phyloP scores from a whole-genome alignment of 2,888 invertebrate species.

The Prosapia bicincta region DNA sequence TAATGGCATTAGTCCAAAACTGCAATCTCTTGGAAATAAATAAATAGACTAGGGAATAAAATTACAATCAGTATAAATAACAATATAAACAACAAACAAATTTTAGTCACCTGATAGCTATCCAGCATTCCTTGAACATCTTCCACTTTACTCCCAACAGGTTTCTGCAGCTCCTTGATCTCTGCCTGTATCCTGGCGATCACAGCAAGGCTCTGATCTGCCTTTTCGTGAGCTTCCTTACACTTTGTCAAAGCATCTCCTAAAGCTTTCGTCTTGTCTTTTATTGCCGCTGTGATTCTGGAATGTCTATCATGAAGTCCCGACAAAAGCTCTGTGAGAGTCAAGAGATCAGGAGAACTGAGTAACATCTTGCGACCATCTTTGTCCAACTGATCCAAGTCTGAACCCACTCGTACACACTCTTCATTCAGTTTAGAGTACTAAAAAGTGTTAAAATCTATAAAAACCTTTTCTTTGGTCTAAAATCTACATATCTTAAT shows the following conservation, averaged over 20 bases:
- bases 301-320: conserved; percentile 74
- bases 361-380: conserved; percentile 75
- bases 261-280: conserved; percentile 66
- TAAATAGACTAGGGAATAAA: too few species aligned
- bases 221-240: conserved; percentile 69
- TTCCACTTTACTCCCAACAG: conserved; percentile 81
- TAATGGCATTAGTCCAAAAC: too few species aligned
- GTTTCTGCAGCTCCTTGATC: conserved; percentile 76
- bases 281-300: conserved; percentile 67
- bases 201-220: conserved; percentile 56
- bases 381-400: conserved; percentile 62
- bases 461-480: too few species aligned
- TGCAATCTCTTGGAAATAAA: too few species aligned
- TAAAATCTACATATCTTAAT: too few species aligned
- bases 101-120: conserved; percentile 58
- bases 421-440: conserved; percentile 75
- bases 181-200: conserved; percentile 71
- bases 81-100: too few species aligned
- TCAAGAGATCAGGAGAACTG: conserved; percentile 80
- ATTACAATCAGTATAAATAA: too few species aligned
- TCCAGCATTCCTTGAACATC: conserved; percentile 82
- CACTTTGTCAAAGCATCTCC: conserved; percentile 71
- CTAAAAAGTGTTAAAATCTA: too few species aligned
- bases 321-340: conserved; percentile 75
- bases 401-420: conserved; percentile 64